These are phyloP conservation scores for Meghimatium bilineatum DNA, from an alignment of 2,888 invertebrate genomes.

Conservation along the genomic window DNA sequence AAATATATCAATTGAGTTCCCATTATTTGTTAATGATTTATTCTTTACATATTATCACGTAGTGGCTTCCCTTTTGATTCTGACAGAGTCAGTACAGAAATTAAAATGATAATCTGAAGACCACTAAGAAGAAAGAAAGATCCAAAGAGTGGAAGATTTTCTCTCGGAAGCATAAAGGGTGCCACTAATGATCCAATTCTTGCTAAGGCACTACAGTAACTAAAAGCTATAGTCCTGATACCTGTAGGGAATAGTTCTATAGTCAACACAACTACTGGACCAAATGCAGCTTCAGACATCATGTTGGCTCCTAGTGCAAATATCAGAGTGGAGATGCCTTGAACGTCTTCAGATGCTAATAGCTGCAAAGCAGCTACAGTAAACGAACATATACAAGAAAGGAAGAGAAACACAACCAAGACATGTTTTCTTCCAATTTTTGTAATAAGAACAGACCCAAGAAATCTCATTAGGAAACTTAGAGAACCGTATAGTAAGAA, in stretches of 20 bases:
- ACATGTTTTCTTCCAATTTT: constrained; percentile 31
- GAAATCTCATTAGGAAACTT: background rate
- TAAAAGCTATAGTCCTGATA: constrained; percentile 57
- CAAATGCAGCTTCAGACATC: constrained; percentile 60
- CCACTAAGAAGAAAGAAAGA: background rate
- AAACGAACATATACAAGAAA: background rate
- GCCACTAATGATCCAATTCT: constrained; percentile 40
- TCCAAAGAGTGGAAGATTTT: background rate
- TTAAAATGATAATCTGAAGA: background rate
- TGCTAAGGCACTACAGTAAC: constrained; percentile 13
- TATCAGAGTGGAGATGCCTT: constrained; percentile 49
- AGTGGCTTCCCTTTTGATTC: constrained; percentile 10
- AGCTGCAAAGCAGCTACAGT: background rate
- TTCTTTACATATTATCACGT: too few relatives aligned
- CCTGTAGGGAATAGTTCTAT: constrained; percentile 68
- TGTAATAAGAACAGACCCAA: background rate
- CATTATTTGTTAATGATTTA: too few relatives aligned
- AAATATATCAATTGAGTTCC: too few relatives aligned
- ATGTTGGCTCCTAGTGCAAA: constrained; percentile 62
- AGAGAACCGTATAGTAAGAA: constrained; percentile 50
- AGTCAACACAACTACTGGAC: constrained; percentile 58
- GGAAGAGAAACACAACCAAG: background rate
- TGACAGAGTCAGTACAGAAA: background rate
- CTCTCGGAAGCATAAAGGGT: constrained; percentile 24
- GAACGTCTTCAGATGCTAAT: background rate